Conservation (phyloP, 2,888 invertebrate genomes). For the Dryobota labecula region DNA sequence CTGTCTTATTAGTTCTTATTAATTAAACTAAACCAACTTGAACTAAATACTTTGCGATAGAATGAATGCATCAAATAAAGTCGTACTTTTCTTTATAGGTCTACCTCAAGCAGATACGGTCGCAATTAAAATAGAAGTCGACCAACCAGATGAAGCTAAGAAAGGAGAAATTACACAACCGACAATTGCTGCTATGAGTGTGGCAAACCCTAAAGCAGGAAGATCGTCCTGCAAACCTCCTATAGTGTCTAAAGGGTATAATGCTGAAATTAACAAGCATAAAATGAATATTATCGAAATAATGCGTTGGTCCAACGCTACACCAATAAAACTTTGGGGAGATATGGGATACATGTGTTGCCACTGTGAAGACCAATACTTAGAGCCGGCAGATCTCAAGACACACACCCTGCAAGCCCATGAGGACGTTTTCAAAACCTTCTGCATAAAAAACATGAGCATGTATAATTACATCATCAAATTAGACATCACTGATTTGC, state of each 20-base stretch:
- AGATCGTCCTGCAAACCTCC: not conserved
- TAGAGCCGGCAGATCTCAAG: constrained; percentile 73
- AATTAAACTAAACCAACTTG: not conserved
- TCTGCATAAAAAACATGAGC: constrained; percentile 60
- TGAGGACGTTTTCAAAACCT: constrained; percentile 65
- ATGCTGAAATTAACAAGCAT: constrained; percentile 68
- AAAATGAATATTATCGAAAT: constrained; percentile 72
- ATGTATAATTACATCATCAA: constrained; percentile 58
- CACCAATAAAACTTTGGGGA: constrained; percentile 71
- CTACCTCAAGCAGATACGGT: constrained; percentile 64
- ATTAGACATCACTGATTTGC: constrained; percentile 74
- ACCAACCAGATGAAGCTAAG: not conserved
- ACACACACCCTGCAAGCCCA: constrained; percentile 67
- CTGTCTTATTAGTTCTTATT: not conserved
- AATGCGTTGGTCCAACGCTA: constrained; percentile 76
- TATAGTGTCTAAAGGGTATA: constrained; percentile 12
- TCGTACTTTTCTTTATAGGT: constrained; percentile 76
- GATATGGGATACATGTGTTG: constrained; percentile 75
- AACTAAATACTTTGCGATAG: not conserved
- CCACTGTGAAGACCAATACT: constrained; percentile 69
- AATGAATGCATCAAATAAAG: constrained; percentile 56
- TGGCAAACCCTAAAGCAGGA: not conserved
- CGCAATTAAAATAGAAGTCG: constrained; percentile 22
- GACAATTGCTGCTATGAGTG: constrained; percentile 57
- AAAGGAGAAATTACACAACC: not conserved